Evolutionary conservation across 2,113 vertebrate species (phyloP), one percentile per base, ranked within the genome.

Genomic region (Gymnarchus niloticus): DNA sequence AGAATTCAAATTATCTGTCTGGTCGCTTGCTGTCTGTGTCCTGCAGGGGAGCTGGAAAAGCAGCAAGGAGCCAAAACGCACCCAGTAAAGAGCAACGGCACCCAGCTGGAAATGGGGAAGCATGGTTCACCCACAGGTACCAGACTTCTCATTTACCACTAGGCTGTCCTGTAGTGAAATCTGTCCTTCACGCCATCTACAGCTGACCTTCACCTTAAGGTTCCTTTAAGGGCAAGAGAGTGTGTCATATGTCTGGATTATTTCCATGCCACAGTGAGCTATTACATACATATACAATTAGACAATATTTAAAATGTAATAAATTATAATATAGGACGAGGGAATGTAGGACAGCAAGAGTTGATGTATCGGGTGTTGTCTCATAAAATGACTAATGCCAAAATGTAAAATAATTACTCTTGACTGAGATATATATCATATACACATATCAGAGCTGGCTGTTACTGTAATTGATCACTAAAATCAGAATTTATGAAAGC

Each of bases 1-100:
- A 46, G 6, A 80, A n/a, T n/a, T n/a, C 23, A 48, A 61, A 41
- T 37, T 37, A 61, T 81, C 17, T 6, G 12, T 48, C 78, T 81
- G 54, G 52, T 28, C 23, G 33, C 19, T 23, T 83, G 51, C 84
- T 69, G 77, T 6, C 51, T 85, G 51, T 86, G 76, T 49, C 49
- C 87, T 88, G 19, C 33, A 99, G 98, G 98, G 98, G 98, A 99
- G 87, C 88, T 99, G 88, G 98, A 99, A 92, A 97, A 96, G 90
- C 97, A 99, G 86, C 98, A 97, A 87, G 96, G 96, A 51, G 91
- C 94, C 84, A 97, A 96, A 93, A 92, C 93, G 17, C 95, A 96
- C 7, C 92, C 95, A 21, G 92, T 95, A 86, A 97, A 96, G 91
- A 94, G 94, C 52, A 95, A 96, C 0, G 97, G 96, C 9, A 93